Evolutionary conservation across 2,797 vertebrate species (phyloP), one percentile per base, ranked within the genome.

Genomic region (Cottoperca gobio): DNA sequence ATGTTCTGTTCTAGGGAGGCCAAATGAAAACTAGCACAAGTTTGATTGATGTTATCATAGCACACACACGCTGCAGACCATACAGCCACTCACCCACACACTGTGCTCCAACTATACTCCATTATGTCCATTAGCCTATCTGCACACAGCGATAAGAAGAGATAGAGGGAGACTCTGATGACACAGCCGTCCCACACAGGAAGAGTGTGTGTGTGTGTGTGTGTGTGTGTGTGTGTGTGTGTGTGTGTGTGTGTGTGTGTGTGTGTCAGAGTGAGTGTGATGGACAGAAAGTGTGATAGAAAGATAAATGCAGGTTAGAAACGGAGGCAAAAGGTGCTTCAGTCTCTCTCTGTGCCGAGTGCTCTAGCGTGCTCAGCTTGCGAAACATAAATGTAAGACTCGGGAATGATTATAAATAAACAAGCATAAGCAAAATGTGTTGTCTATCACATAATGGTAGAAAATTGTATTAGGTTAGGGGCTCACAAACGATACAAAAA

Each of bases 61-160:
- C 21, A 40, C 35, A 40, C 42, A 69, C 59, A 43, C 50, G 73
- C 63, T 24, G 31, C 58, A 65, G 45, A 52, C 66, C 53, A 37
- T 11, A 28, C 71, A 46, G 33, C 11, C 43, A 13, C 48, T 67
- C 73, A 31, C 40, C 64, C 75, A 70, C 76, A 67, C 76, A 50
- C 45, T 49, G 42, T 17, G 67, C 49, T 75, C 28, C 48, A 76
- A 8, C 79, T 76, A 8, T 66, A 84, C 79, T 82, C 79, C 70
- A 82, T 83, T 62, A 76, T 31, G 58, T 67, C 85, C 83, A 89
- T 87, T 88, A 88, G 75, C 71, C 78, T 61, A 78, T 87, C 77
- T 73, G 49, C 42, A 53, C 65, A 66, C 58, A 67, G 55, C 46
- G 73, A 76, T 57, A 33, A n/a, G 33, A 12, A 48, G 57, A 57